These are phyloP conservation scores for Callimorpha dominula DNA, from an alignment of 2,888 invertebrate genomes.

Conservation along the genomic window DNA sequence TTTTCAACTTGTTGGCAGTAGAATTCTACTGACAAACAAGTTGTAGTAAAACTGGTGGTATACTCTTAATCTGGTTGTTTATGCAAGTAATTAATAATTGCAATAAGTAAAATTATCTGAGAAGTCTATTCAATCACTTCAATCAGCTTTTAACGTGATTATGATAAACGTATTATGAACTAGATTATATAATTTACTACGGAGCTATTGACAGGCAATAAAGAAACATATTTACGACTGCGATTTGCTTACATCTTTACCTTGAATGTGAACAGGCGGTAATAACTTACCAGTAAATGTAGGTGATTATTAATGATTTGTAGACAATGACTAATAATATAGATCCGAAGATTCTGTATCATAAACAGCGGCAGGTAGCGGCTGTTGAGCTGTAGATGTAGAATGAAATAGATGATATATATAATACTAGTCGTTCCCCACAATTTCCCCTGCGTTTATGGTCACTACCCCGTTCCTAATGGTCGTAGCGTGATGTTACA, in stretches of 20 bases:
- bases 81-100: background rate
- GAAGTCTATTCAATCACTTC: background rate
- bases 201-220: background rate
- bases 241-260: conserved; percentile 1
- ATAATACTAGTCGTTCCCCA: no score
- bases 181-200: background rate
- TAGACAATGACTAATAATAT: conserved; percentile 14
- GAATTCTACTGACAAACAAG: background rate
- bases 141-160: background rate
- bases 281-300: conserved; percentile 5
- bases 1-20: background rate
- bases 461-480: no score
- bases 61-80: background rate
- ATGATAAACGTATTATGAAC: background rate
- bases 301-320: conserved; percentile 6
- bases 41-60: background rate
- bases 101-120: background rate
- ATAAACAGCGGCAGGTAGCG: background rate
- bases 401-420: no score
- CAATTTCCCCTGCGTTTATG: no score
- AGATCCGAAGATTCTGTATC: background rate
- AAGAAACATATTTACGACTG: conserved; percentile 10
- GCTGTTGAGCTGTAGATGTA: background rate
- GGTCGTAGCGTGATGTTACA: no score
- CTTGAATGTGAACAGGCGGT: background rate